These are phyloP conservation scores for Parochlus steinenii DNA, from an alignment of 2,888 invertebrate species.

Conservation along the genomic window DNA sequence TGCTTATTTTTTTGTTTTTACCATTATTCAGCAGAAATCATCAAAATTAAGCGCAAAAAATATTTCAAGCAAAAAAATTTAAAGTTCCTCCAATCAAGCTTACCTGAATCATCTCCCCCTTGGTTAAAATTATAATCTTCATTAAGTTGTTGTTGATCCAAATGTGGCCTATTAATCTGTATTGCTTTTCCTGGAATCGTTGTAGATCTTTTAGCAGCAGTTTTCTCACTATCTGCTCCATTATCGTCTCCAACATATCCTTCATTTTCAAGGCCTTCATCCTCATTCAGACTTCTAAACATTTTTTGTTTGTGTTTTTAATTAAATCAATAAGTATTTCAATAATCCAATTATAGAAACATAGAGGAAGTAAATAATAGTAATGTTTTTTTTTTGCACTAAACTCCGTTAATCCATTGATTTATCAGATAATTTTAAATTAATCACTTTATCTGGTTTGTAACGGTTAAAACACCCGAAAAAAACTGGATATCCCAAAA, in stretches of 20 bases:
- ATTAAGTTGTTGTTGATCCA: slow-evolving; percentile 5
- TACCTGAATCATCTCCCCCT: slow-evolving; percentile 4
- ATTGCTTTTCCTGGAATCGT: too few species aligned
- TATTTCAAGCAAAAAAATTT: neutral
- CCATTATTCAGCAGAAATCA: neutral
- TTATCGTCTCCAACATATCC: slow-evolving; percentile 1
- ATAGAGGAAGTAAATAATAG: too few species aligned
- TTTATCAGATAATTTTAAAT: too few species aligned
- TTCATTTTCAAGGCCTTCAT: slow-evolving; percentile 4
- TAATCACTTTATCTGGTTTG: too few species aligned
- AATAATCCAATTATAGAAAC: too few species aligned
- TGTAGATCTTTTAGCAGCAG: neutral
- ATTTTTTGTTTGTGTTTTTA: slow-evolving; percentile 6
- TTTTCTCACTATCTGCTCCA: neutral
- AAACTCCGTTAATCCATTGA: too few species aligned
- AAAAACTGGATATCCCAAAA: too few species aligned
- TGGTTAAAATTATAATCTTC: slow-evolving; percentile 4
- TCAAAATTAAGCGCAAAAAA: too few species aligned
- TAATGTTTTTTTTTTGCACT: too few species aligned
- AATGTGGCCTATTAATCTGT: slow-evolving; percentile 4
- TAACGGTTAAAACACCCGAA: too few species aligned
- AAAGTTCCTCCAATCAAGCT: neutral
- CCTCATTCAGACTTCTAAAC: slow-evolving; percentile 8
- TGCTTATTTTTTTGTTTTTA: neutral
- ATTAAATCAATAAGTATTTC: too few species aligned